Evolutionary conservation across 1,140 invertebrate genomes (phyloP).

Genomic region (Coelopa frigida): DNA sequence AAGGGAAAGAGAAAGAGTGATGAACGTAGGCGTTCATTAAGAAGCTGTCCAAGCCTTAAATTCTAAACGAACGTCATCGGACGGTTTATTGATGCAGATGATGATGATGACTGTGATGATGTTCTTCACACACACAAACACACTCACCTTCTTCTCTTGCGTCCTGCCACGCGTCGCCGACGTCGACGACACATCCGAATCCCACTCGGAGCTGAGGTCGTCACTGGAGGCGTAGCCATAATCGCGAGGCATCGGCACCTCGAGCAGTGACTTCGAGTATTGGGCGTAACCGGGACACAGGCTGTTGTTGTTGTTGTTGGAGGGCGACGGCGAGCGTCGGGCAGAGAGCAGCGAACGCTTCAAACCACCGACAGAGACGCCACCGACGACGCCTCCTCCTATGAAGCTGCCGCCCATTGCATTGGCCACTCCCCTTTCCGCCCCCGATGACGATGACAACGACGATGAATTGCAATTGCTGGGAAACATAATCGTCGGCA

Average conservation of each 20-base stretch:
- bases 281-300: constrained; percentile 64
- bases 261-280: constrained; percentile 65
- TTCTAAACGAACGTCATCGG: too few species aligned
- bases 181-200: constrained; percentile 61
- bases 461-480: too few species aligned
- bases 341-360: constrained; percentile 18
- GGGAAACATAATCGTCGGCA: too few species aligned
- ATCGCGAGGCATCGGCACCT: constrained; percentile 64
- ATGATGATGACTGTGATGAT: too few species aligned
- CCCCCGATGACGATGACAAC: too few species aligned
- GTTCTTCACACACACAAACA: too few species aligned
- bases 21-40: too few species aligned
- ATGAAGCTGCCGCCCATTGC: neutral
- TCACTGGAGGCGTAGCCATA: constrained; percentile 80
- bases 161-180: constrained; percentile 16
- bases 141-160: constrained; percentile 31
- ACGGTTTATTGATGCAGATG: too few species aligned
- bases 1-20: too few species aligned
- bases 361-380: constrained; percentile 3
- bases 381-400: constrained; percentile 21
- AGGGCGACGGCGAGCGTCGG: constrained; percentile 34
- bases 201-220: constrained; percentile 84
- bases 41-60: too few species aligned
- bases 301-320: constrained; percentile 16
- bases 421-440: too few species aligned